These are phyloP conservation scores for Spatulosminthurus flaviceps DNA, from an alignment of 2,888 invertebrate genomes.

Conservation along the genomic window DNA sequence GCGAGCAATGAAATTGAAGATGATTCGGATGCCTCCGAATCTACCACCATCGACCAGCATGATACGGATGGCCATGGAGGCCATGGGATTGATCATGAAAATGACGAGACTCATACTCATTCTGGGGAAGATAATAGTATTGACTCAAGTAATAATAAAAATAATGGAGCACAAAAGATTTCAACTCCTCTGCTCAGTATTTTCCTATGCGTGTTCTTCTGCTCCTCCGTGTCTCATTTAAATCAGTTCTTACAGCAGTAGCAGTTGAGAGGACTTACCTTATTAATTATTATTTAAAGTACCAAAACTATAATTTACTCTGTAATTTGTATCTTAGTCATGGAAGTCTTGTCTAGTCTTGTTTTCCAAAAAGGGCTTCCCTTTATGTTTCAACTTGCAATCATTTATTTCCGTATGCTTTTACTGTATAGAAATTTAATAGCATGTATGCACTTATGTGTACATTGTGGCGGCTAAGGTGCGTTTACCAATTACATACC, in stretches of 20 bases:
- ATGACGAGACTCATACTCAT: conserved; percentile 11
- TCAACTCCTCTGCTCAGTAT: conserved; percentile 23
- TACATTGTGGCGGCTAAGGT: no score
- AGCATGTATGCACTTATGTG: no score
- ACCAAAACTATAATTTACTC: background rate
- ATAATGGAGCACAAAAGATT: background rate
- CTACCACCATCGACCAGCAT: conserved; percentile 25
- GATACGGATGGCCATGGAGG: conserved; percentile 36
- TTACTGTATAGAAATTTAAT: no score
- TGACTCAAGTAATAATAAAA: conserved; percentile 16
- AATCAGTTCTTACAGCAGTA: background rate
- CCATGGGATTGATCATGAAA: conserved; percentile 46
- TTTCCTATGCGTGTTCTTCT: conserved; percentile 3
- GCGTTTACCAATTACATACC: no score
- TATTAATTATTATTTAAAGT: conserved; percentile 12
- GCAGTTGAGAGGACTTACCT: background rate
- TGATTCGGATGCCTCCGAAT: conserved; percentile 5
- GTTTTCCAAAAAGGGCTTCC: background rate
- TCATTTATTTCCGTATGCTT: no score
- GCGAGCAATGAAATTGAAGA: conserved; percentile 46
- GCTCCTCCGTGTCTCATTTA: background rate
- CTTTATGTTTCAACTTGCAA: conserved; percentile 1
- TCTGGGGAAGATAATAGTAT: background rate
- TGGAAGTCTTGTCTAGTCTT: conserved; percentile 11
- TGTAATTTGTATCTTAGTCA: conserved; percentile 2